Percentiles rank a stretch among this genome's conserved stretches.
Conservation (phyloP, 2,888 invertebrate species). For the Epinotia bilunana region DNA sequence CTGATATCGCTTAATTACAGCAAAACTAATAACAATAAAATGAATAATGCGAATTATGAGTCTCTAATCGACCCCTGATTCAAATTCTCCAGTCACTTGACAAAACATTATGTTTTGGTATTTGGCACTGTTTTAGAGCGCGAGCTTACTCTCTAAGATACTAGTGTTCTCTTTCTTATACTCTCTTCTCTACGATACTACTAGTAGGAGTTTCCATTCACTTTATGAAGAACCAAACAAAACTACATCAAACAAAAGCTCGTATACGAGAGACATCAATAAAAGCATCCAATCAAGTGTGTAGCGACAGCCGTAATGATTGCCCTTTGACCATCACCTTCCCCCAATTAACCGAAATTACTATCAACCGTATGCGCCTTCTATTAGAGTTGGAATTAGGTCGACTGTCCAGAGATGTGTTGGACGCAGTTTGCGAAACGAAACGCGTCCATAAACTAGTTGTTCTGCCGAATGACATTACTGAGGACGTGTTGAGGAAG, state of each 20-base stretch:
- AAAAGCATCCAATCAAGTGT: constrained; percentile 45
- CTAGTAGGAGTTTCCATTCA: background rate
- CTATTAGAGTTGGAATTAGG: background rate
- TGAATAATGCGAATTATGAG: too few species aligned
- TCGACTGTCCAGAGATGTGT: constrained; percentile 37
- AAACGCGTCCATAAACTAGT: constrained; percentile 74
- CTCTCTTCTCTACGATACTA: background rate
- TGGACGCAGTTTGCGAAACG: constrained; percentile 55
- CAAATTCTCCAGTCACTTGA: too few species aligned
- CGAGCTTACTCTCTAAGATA: too few species aligned
- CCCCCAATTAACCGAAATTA: background rate
- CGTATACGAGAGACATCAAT: constrained; percentile 35
- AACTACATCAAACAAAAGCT: constrained; percentile 31
- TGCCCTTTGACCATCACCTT: constrained; percentile 35
- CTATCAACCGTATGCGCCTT: background rate
- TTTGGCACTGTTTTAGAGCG: background rate
- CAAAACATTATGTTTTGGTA: background rate
- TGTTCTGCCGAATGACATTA: constrained; percentile 81
- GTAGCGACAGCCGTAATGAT: constrained; percentile 43
- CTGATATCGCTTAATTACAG: too few species aligned
- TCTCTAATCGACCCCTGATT: too few species aligned
- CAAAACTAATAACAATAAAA: too few species aligned
- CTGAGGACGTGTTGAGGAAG: constrained; percentile 67
- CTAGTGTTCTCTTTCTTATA: too few species aligned
- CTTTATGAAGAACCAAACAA: constrained; percentile 21